These are phyloP conservation scores for Cyrtonyx montezumae DNA, from an alignment of 2,113 vertebrate species.

Conservation along the genomic window DNA sequence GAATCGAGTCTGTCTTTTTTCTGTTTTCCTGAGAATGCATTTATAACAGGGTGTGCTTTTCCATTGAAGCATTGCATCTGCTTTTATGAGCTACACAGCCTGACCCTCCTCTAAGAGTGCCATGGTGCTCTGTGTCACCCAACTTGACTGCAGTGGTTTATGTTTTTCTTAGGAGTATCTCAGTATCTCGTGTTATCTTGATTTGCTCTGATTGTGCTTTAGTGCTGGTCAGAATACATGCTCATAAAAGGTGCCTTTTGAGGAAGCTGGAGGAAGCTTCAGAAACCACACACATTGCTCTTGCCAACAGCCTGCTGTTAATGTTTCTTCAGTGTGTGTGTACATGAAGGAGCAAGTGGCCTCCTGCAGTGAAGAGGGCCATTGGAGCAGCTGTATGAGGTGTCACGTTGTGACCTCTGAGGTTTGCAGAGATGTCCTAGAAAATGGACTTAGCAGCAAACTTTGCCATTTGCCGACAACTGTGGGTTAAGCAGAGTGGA, in stretches of 20 bases:
- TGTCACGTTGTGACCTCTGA: neutral
- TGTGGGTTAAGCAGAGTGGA: neutral
- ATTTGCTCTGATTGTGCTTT: neutral
- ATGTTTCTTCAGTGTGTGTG: neutral
- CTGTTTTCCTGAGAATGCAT: neutral
- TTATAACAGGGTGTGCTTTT: neutral
- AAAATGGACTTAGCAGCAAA: neutral
- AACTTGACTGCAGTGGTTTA: neutral
- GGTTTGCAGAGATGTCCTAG: neutral
- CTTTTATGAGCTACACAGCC: neutral
- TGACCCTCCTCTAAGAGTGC: neutral
- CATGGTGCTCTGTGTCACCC: neutral
- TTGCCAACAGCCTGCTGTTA: neutral
- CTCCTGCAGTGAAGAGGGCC: neutral
- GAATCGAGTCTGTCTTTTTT: neutral
- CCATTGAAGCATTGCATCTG: neutral
- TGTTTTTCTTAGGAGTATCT: neutral
- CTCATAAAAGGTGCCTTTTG: neutral
- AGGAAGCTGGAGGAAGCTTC: neutral
- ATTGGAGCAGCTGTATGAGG: neutral
- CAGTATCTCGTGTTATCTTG: neutral
- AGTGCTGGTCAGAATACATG: neutral
- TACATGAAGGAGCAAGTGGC: neutral
- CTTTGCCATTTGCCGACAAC: neutral
- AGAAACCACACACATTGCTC: rapidly evolving